phyloP scores from a whole-genome alignment of 2,888 invertebrate genomes.

The Leptinotarsa tumamoca region DNA sequence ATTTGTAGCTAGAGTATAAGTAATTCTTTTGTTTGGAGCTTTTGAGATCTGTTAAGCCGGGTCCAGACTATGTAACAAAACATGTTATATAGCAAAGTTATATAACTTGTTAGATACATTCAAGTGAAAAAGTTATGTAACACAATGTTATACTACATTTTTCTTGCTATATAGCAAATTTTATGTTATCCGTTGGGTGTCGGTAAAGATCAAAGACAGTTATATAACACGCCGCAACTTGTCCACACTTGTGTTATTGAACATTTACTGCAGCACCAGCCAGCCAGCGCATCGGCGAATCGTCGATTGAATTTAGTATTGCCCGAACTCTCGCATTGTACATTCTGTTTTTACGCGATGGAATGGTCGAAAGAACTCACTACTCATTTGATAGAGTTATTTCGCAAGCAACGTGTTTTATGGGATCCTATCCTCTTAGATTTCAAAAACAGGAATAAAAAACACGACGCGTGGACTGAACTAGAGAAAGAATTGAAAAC shows the following conservation, averaged over 20 bases:
- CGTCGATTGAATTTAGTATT: constrained; percentile 26
- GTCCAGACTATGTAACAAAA: constrained; percentile 25
- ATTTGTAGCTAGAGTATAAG: too few species aligned
- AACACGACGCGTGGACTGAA: constrained; percentile 35
- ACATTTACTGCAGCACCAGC: not conserved
- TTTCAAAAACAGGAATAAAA: constrained; percentile 39
- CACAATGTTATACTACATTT: too few species aligned
- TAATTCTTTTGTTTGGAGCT: too few species aligned
- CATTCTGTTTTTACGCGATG: constrained; percentile 7
- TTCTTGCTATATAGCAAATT: too few species aligned
- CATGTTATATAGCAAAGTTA: constrained; percentile 26
- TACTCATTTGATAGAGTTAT: constrained; percentile 37
- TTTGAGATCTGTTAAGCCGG: not conserved
- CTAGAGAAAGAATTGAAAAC: constrained; percentile 31
- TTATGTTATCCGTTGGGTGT: too few species aligned
- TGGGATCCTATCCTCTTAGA: constrained; percentile 35
- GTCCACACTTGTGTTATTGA: too few species aligned
- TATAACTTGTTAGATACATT: constrained; percentile 16
- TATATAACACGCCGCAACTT: not conserved
- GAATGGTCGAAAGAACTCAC: constrained; percentile 22
- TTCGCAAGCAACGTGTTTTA: constrained; percentile 33
- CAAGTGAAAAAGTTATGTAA: not conserved
- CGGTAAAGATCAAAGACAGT: not conserved
- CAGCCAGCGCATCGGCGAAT: not conserved
- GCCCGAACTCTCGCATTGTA: constrained; percentile 2